Conservation (phyloP, 2,797 vertebrate species). For the Lagodon rhomboides region DNA sequence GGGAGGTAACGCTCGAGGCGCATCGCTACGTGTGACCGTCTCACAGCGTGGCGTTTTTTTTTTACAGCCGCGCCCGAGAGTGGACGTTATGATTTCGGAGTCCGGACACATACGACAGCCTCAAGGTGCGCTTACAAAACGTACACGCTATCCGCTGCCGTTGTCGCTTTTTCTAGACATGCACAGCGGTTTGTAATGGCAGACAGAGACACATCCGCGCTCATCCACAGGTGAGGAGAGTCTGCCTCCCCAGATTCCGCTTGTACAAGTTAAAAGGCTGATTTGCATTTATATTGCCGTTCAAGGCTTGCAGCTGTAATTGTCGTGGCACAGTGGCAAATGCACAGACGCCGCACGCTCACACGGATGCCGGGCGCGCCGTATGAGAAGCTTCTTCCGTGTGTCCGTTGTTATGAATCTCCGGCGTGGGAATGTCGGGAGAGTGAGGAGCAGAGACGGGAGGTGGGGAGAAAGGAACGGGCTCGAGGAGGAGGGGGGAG, state of each 20-base stretch:
- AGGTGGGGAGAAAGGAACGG: conserved; percentile 6
- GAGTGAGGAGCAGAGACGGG: conserved; percentile 28
- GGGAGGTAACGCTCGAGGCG: conserved; percentile 13
- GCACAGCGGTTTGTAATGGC: conserved; percentile 44
- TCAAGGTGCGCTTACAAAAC: conserved; percentile 53
- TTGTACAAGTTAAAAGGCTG: conserved; percentile 79
- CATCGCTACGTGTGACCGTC: conserved; percentile 7
- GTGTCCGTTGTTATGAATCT: conserved; percentile 34
- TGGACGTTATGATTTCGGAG: conserved; percentile 32
- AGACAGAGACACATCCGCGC: conserved; percentile 50
- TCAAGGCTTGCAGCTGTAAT: conserved; percentile 76
- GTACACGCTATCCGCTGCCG: conserved; percentile 42
- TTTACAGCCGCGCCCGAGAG: conserved; percentile 42
- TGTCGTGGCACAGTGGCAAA: conserved; percentile 64
- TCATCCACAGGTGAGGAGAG: conserved; percentile 76
- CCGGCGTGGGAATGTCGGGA: conserved; percentile 26
- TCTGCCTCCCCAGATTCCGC: conserved; percentile 61
- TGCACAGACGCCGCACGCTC: conserved; percentile 36
- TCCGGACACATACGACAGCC: conserved; percentile 42
- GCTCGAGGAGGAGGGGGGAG: conserved; percentile 33
- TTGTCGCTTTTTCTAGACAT: conserved; percentile 52
- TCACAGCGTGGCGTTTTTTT: conserved; percentile 28
- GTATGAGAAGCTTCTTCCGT: conserved; percentile 30
- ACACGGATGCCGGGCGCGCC: conserved; percentile 16
- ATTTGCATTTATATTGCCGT: conserved; percentile 87